phyloP scores from a whole-genome alignment of 2,797 vertebrate species.

The Gambusia yucatana region DNA sequence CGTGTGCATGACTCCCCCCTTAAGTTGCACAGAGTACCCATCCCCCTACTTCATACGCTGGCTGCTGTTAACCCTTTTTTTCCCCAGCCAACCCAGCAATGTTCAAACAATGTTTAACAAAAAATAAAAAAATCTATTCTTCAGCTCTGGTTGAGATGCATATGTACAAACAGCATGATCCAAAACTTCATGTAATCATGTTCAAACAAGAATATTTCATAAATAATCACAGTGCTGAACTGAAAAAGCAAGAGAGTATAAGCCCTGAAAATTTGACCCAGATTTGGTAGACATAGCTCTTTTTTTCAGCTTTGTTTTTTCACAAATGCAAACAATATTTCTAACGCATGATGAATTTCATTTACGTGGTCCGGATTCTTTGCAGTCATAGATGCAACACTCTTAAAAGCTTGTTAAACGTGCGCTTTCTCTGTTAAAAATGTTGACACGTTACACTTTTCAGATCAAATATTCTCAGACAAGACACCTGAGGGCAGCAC shows the following conservation, averaged over 20 bases:
- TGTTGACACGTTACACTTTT: neutral
- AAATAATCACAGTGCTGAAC: neutral
- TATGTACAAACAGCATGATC: constrained; percentile 33
- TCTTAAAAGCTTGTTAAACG: neutral
- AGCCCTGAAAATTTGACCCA: constrained; percentile 34
- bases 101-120: constrained; percentile 56
- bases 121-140: constrained; percentile 37
- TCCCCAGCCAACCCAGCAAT: constrained; percentile 57
- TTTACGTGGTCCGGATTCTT: neutral
- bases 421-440: neutral
- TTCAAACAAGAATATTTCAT: constrained; percentile 31
- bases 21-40: constrained; percentile 65
- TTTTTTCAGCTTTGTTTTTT: constrained; percentile 1
- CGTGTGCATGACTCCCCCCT: constrained; percentile 37
- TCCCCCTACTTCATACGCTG: constrained; percentile 65
- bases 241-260: constrained; percentile 22
- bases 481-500: constrained; percentile 25
- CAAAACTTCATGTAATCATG: constrained; percentile 31
- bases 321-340: neutral
- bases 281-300: constrained; percentile 1
- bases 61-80: constrained; percentile 71
- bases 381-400: neutral
- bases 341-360: neutral
- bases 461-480: constrained; percentile 19
- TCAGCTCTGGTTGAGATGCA: constrained; percentile 17